Conservation (phyloP, 2,888 invertebrate genomes). For the Cryptus armator region DNA sequence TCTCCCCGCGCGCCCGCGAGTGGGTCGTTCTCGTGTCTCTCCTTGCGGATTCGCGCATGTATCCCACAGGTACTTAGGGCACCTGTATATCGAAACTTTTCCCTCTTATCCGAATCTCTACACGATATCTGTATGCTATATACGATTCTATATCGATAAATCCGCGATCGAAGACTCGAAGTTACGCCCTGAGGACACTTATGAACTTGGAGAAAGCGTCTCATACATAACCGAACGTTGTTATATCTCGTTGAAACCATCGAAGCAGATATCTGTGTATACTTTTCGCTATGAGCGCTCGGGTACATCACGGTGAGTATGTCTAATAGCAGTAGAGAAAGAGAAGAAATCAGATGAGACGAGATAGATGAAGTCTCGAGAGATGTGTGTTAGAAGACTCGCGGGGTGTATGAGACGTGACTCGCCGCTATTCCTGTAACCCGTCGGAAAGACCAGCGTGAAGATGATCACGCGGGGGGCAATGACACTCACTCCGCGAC, state of each 20-base stretch:
- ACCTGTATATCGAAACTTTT: conserved; percentile 33
- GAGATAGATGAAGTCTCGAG: background rate
- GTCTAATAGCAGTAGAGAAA: conserved; percentile 20
- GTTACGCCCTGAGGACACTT: conserved; percentile 27
- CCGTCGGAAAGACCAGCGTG: conserved; percentile 70
- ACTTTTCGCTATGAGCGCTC: background rate
- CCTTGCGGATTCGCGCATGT: conserved; percentile 30
- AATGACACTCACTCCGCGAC: conserved; percentile 76
- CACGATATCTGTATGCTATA: background rate
- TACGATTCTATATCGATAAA: conserved; percentile 10
- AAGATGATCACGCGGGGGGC: conserved; percentile 72
- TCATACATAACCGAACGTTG: background rate
- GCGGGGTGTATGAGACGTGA: conserved; percentile 8
- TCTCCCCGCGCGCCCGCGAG: conserved; percentile 7
- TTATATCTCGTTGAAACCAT: background rate
- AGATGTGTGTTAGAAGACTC: background rate
- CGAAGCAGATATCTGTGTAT: background rate
- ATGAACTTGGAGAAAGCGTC: conserved; percentile 50
- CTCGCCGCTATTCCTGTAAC: conserved; percentile 77
- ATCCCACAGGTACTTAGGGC: conserved; percentile 37
- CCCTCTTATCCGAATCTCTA: background rate
- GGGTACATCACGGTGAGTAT: background rate
- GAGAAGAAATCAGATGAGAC: conserved; percentile 31
- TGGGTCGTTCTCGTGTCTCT: conserved; percentile 35
- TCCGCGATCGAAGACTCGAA: background rate